Percentiles rank a stretch among this genome's conserved stretches.
Conservation (phyloP, 2,113 vertebrate genomes). For the Hoplias malabaricus region DNA sequence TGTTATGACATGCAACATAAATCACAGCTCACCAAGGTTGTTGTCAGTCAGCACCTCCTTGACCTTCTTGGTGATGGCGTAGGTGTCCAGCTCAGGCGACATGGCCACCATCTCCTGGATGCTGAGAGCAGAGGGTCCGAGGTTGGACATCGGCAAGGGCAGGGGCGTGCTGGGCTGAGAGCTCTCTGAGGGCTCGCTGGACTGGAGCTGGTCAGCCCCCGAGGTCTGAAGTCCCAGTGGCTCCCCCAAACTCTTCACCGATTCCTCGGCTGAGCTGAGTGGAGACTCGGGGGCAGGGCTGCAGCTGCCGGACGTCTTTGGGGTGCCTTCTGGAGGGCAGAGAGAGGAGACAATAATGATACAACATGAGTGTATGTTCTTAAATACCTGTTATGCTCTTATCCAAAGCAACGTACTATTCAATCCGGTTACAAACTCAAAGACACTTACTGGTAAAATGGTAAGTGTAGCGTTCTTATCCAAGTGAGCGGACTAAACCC, state of each 20-base stretch:
- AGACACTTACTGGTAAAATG: no score
- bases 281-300: conserved; percentile 88
- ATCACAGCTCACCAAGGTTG: conserved; percentile 80
- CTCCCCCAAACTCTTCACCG: conserved; percentile 83
- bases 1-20: neutral
- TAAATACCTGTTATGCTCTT: no score
- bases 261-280: conserved; percentile 85
- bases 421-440: no score
- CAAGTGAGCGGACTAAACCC: no score
- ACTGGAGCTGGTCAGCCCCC: conserved; percentile 63
- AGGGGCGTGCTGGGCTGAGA: conserved; percentile 72
- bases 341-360: conserved; percentile 21
- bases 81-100: conserved; percentile 90
- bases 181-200: conserved; percentile 73
- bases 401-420: no score
- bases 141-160: conserved; percentile 67
- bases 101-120: conserved; percentile 91
- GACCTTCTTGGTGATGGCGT: conserved; percentile 89
- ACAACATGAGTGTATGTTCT: neutral
- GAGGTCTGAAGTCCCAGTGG: conserved; percentile 74
- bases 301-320: conserved; percentile 91
- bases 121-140: conserved; percentile 83
- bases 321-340: conserved; percentile 81
- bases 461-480: no score
- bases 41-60: conserved; percentile 92